Evolutionary conservation across 2,797 vertebrate species (phyloP).

Genomic region (Parauchenoglanis ngamensis): DNA sequence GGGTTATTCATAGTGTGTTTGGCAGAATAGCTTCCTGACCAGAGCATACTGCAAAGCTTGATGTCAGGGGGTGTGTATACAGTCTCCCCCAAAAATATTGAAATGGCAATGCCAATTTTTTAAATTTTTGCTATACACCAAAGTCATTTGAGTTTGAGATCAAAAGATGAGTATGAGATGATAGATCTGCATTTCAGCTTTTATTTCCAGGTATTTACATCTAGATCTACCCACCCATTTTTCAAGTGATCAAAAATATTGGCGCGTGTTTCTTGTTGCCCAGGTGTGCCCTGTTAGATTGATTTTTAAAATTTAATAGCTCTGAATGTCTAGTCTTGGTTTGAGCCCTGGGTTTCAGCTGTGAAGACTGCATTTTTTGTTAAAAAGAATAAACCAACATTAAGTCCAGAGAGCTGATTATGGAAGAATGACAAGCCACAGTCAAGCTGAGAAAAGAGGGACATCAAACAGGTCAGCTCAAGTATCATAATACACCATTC

Average conservation of each 20-base stretch:
- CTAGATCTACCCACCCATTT: neutral
- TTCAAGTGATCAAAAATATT: neutral
- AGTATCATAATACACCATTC: neutral
- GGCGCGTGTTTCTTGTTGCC: neutral
- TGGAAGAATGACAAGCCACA: neutral
- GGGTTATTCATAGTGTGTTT: slow-evolving; percentile 70
- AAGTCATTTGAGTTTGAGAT: neutral
- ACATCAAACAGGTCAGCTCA: neutral
- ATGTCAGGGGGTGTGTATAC: slow-evolving; percentile 19
- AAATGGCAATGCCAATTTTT: neutral
- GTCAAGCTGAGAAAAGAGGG: neutral
- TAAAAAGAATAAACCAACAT: too few relatives aligned
- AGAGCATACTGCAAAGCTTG: slow-evolving; percentile 55
- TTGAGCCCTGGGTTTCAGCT: neutral
- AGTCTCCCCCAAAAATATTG: too few relatives aligned
- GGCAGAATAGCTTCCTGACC: slow-evolving; percentile 58
- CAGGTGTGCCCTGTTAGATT: neutral
- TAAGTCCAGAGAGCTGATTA: too few relatives aligned
- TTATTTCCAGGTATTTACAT: neutral
- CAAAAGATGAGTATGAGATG: neutral
- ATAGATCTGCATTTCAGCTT: neutral
- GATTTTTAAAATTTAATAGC: neutral
- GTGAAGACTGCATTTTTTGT: too few relatives aligned
- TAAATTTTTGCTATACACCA: neutral
- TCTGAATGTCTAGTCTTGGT: neutral